These are phyloP conservation scores for Platerodrilus igneus DNA, from an alignment of 2,888 invertebrate species.

Conservation along the genomic window DNA sequence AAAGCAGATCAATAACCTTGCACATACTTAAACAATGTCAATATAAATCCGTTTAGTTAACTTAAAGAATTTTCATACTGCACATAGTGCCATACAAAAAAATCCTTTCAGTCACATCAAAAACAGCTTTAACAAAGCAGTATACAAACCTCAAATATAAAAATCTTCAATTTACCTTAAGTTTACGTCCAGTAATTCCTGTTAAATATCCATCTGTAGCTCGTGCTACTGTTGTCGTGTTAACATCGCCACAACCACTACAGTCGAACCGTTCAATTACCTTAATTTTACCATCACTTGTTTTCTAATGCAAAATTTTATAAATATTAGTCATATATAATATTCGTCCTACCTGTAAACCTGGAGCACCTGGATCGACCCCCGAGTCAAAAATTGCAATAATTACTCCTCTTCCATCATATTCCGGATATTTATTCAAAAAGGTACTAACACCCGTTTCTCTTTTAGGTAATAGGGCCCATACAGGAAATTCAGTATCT, in stretches of 20 bases:
- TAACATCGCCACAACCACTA: constrained; percentile 95
- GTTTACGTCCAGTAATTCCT: constrained; percentile 81
- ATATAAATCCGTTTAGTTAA: too few species aligned
- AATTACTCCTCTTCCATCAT: constrained; percentile 85
- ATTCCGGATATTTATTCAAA: constrained; percentile 80
- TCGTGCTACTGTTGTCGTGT: constrained; percentile 73
- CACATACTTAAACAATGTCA: too few species aligned
- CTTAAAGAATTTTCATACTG: background rate
- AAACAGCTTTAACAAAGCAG: background rate
- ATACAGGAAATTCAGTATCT: constrained; percentile 66
- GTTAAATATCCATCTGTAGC: constrained; percentile 69
- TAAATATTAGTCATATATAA: constrained; percentile 2
- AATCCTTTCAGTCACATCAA: background rate
- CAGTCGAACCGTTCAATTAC: constrained; percentile 93
- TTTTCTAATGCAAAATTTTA: constrained; percentile 56
- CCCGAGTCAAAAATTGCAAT: constrained; percentile 98
- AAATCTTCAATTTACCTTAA: constrained; percentile 62
- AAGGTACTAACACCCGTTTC: constrained; percentile 89
- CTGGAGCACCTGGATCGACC: constrained; percentile 93
- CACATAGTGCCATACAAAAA: background rate
- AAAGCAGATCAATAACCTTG: too few species aligned
- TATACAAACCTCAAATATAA: background rate
- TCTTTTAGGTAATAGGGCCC: constrained; percentile 86
- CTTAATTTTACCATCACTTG: constrained; percentile 85
- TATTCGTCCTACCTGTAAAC: constrained; percentile 71